phyloP scores from a whole-genome alignment of 2,113 vertebrate species.

The Grammomys dolichurus region DNA sequence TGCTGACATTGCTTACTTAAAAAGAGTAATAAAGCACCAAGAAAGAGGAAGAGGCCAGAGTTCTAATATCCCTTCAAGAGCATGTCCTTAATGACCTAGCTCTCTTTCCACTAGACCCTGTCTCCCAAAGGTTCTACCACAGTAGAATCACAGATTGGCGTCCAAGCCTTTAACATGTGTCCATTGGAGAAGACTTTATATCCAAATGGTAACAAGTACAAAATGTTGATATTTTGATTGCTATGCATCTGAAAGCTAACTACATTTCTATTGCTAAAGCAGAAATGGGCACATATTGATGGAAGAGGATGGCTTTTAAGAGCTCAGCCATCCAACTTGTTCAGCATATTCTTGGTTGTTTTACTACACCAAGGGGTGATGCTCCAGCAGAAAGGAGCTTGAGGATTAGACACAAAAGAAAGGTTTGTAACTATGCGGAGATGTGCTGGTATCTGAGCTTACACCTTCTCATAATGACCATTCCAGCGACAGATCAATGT shows the following conservation, averaged over 20 bases:
- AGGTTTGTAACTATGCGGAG: neutral
- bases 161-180: neutral
- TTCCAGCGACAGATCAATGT: neutral
- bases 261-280: neutral
- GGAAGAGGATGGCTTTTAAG: neutral
- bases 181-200: neutral
- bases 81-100: neutral
- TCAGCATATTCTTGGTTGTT: neutral
- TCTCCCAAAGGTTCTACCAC: neutral
- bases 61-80: neutral
- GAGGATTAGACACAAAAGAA: constrained; percentile 7
- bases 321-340: neutral
- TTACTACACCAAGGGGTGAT: neutral
- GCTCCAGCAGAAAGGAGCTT: neutral
- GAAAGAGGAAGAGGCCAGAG: neutral
- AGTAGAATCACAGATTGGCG: neutral
- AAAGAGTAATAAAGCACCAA: neutral
- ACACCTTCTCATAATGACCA: neutral
- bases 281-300: neutral
- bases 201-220: neutral
- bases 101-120: neutral
- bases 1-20: neutral
- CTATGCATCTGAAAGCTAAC: neutral
- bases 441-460: neutral
- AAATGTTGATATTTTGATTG: neutral